Base-by-base conservation (phyloP, 2,797 vertebrate species). In the Lepidocolaptes lacrymiger region DNA sequence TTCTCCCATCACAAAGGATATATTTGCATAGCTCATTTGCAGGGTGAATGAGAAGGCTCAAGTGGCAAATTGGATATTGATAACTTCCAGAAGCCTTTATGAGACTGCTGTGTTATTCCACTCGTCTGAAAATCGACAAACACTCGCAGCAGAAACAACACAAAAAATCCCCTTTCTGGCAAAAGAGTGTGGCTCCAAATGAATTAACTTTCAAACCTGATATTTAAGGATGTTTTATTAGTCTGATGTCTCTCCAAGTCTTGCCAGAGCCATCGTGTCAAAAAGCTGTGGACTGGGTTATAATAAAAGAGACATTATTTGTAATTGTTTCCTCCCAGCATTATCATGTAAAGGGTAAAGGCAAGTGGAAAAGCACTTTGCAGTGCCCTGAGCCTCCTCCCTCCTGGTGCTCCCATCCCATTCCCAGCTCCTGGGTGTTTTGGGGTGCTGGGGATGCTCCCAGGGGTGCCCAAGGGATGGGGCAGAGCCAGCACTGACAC, bases 181-280 rank as follows among this genome's bases (percentile, higher is more conserved):
- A 93, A 68, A 59, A 77, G 73, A 62, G 12, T 23, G 67, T 77
- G 61, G 69, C 92, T 95, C 81, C 87, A 92, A 90, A 95, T 71
- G 77, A 96, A 95, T 88, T 97, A 55, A 43, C 93, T 96, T 89
- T 94, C 94, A 95, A 88, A 97, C 64, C 30, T 85, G 86, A 73
- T 93, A 85, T 92, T 94, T 96, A 62, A 96, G 88, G 84, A 22
- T 62, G 69, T 95, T 97, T 97, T 82, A 86, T 93, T 88, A 93
- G 91, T 80, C 93, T 96, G 52, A 79, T 95, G 61, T 78, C 41
- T 91, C 68, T 97, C 95, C 91, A 96, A 82, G 90, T 71, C 91
- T 94, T 95, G 56, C 86, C 96, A 89, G 93, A 97, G 76, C 92
- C 58, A 36, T 89, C 62, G n/a, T 34, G 73, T 89, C 97, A 73